Evolutionary conservation across 1,140 invertebrate species (phyloP).

Genomic region (Elymnias hypermnestra): DNA sequence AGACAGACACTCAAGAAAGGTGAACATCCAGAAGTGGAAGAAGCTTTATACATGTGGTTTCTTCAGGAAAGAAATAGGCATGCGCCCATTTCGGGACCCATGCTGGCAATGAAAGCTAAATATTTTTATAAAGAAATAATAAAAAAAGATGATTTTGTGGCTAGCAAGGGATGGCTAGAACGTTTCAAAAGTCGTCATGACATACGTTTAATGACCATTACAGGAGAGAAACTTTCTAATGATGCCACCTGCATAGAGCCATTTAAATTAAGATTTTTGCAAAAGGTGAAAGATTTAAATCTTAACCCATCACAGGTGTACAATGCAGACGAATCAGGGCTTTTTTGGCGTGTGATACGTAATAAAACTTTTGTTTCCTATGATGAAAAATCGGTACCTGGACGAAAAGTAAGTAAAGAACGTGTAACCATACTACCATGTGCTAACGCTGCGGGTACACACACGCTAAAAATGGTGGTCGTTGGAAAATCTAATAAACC

Average conservation of each 20-base stretch:
- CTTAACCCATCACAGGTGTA: conserved; percentile 38
- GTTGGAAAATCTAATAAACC: conserved; percentile 55
- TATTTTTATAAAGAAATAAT: too few relatives aligned
- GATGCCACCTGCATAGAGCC: conserved; percentile 31
- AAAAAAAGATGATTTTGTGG: conserved; percentile 47
- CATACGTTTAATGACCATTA: conserved; percentile 39
- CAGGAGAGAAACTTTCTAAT: conserved; percentile 46
- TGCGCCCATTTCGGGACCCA: conserved; percentile 38
- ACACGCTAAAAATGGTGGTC: conserved; percentile 43
- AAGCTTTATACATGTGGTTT: conserved; percentile 35
- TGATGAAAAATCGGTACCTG: conserved; percentile 36
- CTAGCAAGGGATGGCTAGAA: conserved; percentile 46
- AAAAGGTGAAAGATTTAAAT: conserved; percentile 37
- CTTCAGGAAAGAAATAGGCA: conserved; percentile 44
- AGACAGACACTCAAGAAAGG: conserved; percentile 44
- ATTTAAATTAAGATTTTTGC: conserved; percentile 31
- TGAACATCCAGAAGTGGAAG: conserved; percentile 41
- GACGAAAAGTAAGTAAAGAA: conserved; percentile 47
- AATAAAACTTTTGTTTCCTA: conserved; percentile 38
- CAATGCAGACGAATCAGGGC: conserved; percentile 39
- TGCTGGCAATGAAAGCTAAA: conserved; percentile 43
- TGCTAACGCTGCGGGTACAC: conserved; percentile 39
- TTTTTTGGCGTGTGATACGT: conserved; percentile 38
- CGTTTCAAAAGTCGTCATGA: conserved; percentile 46
- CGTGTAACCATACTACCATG: conserved; percentile 46